Percentiles rank a stretch among this genome's conserved stretches.
Evolutionary conservation across 2,113 vertebrate genomes (phyloP).

Genomic region (cat (Felis catus)): F.catus_Fca126_mat1.0 CM031412.1:23628001-23628500

Average conservation of each 20-base stretch:
- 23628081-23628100: not conserved
- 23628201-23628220: not conserved
- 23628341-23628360: not conserved
- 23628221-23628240: not conserved
- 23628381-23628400: not conserved
- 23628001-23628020: not conserved
- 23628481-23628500: not conserved
- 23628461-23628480: not conserved
- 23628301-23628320: not conserved
- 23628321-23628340: not conserved
- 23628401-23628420: not conserved
- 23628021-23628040: not conserved
- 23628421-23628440: not conserved
- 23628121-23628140: not conserved
- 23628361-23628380: not conserved
- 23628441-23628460: not conserved
- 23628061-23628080: not conserved
- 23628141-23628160: not conserved
- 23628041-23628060: not conserved
- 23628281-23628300: too few species aligned
- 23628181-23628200: not conserved
- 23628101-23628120: not conserved
- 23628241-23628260: not conserved
- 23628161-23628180: not conserved
- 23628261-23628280: not conserved